Percentiles rank a stretch among this genome's conserved stretches.
Evolutionary conservation across 2,888 invertebrate species (phyloP).

Genomic region (Geophilus truncorum): DNA sequence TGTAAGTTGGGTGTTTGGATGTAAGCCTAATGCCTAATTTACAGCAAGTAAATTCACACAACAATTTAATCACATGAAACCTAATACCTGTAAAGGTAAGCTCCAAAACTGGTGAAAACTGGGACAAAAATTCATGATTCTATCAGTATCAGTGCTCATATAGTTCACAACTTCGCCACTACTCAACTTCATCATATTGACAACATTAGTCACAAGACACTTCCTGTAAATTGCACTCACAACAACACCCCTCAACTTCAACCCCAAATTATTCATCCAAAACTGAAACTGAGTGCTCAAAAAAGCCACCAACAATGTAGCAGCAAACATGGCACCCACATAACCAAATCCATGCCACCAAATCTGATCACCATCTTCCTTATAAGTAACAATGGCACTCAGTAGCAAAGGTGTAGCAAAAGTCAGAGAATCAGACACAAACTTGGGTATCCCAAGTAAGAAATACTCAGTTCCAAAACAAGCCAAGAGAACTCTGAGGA

Average conservation of each 20-base stretch:
- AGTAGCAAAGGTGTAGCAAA: slow-evolving; percentile 87
- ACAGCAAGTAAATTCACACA: too few relatives aligned
- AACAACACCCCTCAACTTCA: slow-evolving; percentile 81
- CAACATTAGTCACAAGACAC: slow-evolving; percentile 54
- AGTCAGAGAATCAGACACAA: slow-evolving; percentile 72
- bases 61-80: too few relatives aligned
- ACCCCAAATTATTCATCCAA: slow-evolving; percentile 71
- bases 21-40: too few relatives aligned
- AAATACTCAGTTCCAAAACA: slow-evolving; percentile 79
- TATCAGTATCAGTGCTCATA: slow-evolving; percentile 93
- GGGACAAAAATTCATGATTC: slow-evolving; percentile 90
- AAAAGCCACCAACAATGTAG: slow-evolving; percentile 67
- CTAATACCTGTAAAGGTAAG: slow-evolving; percentile 75
- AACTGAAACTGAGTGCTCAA: slow-evolving; percentile 86
- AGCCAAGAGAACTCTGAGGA: slow-evolving; percentile 65
- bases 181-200: slow-evolving; percentile 52
- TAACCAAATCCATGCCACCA: slow-evolving; percentile 48
- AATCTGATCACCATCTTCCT: slow-evolving; percentile 63
- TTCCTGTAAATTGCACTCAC: slow-evolving; percentile 76
- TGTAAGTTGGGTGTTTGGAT: too few relatives aligned
- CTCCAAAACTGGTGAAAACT: slow-evolving; percentile 97
- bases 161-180: slow-evolving; percentile 90
- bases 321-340: slow-evolving; percentile 61
- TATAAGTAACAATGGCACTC: slow-evolving; percentile 71
- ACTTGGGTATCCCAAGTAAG: slow-evolving; percentile 72